A percentile compares a stretch with the other conserved stretches of the same genome.
These are phyloP conservation scores for Lottia scabra DNA, from an alignment of 2,888 invertebrate genomes.

Conservation along the genomic window DNA sequence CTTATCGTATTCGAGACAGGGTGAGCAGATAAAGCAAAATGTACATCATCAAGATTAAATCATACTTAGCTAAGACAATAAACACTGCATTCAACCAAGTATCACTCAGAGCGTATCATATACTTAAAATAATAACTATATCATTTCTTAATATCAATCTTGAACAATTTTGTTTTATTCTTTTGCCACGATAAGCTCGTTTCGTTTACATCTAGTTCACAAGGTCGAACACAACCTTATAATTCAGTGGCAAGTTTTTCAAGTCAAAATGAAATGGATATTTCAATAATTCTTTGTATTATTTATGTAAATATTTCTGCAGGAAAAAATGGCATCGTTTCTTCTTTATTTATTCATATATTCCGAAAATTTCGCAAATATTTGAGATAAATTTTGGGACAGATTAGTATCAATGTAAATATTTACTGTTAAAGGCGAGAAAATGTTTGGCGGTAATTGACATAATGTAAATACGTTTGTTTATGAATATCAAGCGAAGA, in stretches of 20 bases:
- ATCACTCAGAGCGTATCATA: neutral
- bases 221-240: neutral
- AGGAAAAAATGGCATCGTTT: too few species aligned
- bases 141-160: neutral
- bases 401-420: too few species aligned
- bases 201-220: neutral
- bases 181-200: neutral
- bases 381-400: neutral
- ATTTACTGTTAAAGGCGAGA: too few species aligned
- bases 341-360: neutral
- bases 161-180: constrained; percentile 2
- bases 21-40: neutral
- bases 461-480: too few species aligned
- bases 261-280: neutral
- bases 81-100: neutral
- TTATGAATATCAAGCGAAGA: too few species aligned
- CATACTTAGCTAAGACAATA: neutral
- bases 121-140: neutral
- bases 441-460: too few species aligned
- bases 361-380: neutral
- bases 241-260: neutral
- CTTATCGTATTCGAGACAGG: neutral
- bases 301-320: too few species aligned
- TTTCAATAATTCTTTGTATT: constrained; percentile 3
- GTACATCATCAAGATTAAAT: neutral